Conservation (phyloP, 1,140 invertebrate genomes). For the Halictus rubicundus region DNA sequence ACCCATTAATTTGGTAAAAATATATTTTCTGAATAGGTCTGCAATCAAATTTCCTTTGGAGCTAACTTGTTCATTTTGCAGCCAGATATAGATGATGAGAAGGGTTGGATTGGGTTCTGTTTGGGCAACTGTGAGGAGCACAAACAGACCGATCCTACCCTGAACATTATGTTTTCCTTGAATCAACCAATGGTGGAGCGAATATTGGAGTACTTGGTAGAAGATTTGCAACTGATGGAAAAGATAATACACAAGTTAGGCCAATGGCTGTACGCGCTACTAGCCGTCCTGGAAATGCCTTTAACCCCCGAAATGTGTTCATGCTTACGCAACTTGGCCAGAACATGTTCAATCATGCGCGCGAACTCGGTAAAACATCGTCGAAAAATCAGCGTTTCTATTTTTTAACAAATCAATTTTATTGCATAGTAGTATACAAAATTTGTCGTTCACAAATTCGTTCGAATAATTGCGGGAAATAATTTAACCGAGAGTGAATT, state of each 20-base stretch:
- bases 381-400: constrained; percentile 1
- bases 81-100: constrained; percentile 71
- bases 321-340: constrained; percentile 80
- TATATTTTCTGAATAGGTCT: background rate
- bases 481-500: constrained; percentile 20
- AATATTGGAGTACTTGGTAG: constrained; percentile 81
- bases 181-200: constrained; percentile 80
- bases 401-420: constrained; percentile 60
- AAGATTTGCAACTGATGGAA: constrained; percentile 77
- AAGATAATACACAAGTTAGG: constrained; percentile 72
- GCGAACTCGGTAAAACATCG: constrained; percentile 65
- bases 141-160: constrained; percentile 69
- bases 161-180: constrained; percentile 79
- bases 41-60: background rate
- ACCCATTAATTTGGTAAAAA: constrained; percentile 63
- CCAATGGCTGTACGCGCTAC: constrained; percentile 83
- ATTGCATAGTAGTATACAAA: constrained; percentile 39
- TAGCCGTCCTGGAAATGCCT: constrained; percentile 82
- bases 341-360: constrained; percentile 80
- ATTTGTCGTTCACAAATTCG: constrained; percentile 21
- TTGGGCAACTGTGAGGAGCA: constrained; percentile 36
- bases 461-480: constrained; percentile 21
- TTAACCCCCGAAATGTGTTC: constrained; percentile 83
- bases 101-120: constrained; percentile 72
- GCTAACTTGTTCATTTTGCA: constrained; percentile 56